Evolutionary conservation across 1,140 invertebrate genomes (phyloP).

Genomic region (Aphelinus atriplicis): DNA sequence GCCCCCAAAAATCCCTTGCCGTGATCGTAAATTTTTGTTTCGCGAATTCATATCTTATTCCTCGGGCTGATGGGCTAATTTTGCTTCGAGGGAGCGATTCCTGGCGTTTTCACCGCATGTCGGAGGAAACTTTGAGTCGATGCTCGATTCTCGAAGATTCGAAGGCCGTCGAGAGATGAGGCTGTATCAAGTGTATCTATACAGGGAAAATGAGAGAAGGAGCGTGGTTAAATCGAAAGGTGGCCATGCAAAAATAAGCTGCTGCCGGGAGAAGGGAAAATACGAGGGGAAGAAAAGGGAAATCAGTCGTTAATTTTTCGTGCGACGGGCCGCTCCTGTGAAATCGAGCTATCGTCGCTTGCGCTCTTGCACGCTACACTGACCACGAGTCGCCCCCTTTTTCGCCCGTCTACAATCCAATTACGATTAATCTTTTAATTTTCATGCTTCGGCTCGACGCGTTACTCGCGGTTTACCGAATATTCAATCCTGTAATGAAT

Average conservation of each 20-base stretch:
- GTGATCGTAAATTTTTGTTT: no score
- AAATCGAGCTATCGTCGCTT: conserved; percentile 44
- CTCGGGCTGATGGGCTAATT: no score
- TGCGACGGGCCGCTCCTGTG: conserved; percentile 22
- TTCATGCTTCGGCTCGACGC: neutral
- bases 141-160: no score
- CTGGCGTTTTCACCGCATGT: no score
- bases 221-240: conserved; percentile 47
- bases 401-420: conserved; percentile 18
- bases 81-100: no score
- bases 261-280: conserved; percentile 4
- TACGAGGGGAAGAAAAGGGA: conserved; percentile 38
- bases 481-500: no score
- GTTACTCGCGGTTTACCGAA: no score
- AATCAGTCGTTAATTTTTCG: conserved; percentile 53
- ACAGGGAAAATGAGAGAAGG: neutral
- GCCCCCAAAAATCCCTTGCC: no score
- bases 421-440: conserved; percentile 27
- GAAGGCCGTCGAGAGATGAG: conserved; percentile 46
- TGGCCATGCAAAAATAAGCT: neutral
- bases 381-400: conserved; percentile 21
- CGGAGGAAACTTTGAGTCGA: no score
- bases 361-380: conserved; percentile 25
- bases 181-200: conserved; percentile 57
- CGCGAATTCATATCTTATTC: no score